Evolutionary conservation across 2,113 vertebrate species (phyloP).

Genomic region (Aphelocoma coerulescens): DNA sequence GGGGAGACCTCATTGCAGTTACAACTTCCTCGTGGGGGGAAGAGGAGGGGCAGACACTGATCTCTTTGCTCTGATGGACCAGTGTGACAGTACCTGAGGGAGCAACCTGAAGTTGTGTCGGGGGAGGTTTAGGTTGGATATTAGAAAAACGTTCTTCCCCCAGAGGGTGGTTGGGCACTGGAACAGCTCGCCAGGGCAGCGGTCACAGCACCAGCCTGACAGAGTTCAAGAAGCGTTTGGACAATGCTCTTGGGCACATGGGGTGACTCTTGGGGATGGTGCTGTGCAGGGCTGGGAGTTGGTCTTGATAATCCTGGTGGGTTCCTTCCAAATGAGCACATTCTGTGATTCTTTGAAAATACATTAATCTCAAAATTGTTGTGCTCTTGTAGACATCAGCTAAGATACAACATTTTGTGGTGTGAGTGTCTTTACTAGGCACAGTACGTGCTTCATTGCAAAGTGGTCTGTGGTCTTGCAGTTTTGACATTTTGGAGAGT

Average conservation of each 20-base stretch:
- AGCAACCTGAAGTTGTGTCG: neutral
- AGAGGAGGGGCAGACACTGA: too few relatives aligned
- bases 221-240: accelerated
- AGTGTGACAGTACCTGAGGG: neutral
- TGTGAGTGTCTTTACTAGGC: neutral
- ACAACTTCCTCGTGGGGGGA: neutral
- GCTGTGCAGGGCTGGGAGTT: neutral
- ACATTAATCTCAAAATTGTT: neutral
- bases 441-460: neutral
- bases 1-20: neutral
- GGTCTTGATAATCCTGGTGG: neutral
- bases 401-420: neutral
- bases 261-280: neutral
- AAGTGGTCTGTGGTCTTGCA: neutral
- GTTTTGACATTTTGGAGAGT: neutral
- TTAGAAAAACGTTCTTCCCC: accelerated
- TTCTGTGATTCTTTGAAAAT: neutral
- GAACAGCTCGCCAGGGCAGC: neutral
- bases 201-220: neutral
- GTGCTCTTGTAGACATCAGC: neutral
- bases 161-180: neutral
- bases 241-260: accelerated
- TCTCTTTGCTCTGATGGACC: neutral
- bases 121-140: neutral
- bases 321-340: neutral